Evolutionary conservation across 2,113 vertebrate genomes (phyloP), one percentile per base, ranked within the genome.

Genomic region (Uria aalge): DNA sequence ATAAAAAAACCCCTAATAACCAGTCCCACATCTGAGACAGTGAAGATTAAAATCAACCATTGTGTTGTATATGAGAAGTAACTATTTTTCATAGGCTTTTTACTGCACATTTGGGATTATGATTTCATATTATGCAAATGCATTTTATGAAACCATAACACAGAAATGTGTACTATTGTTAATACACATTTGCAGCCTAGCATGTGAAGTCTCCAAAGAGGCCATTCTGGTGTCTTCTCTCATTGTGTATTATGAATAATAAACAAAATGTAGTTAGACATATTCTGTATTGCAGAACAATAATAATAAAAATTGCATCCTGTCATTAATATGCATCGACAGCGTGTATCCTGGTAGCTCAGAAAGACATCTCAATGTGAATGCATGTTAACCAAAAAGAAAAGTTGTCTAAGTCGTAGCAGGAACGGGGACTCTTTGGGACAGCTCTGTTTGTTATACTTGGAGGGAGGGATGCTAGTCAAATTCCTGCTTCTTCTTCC

Each of bases 111-210:
- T 97, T 96, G 98, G 97, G 98, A 97, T 97, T 98, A 97, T 96
- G 97, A 97, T 97, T 98, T 98, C 95, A 92, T 98, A 97, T 98
- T 98, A 98, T 98, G 98, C 97, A 98, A 98, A 98, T 98, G 77
- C 59, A 78, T 98, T 98, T 98, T 98, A 98, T 98, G 97, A 97
- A 97, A 97, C 97, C 93, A 83, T 98, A 98, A 98, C 92, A 96
- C 66, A 96, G 96, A 98, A 96, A 97, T 96, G 96, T 96, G 95
- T 97, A 96, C 97, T 97, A 92, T 97, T 91, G 89, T 96, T 98
- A 98, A 98, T 96, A 94, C 80, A 75, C 84, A 90, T 97, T 98
- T 98, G 95, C 64, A 38, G 88, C 96, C 41, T n/a, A 91, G 90
- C 83, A 95, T 85, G 90, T 85, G 96, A 97, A 97, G 91, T 92